These are phyloP conservation scores for Saxicola maurus DNA, from an alignment of 2,797 vertebrate genomes.

Conservation along the genomic window DNA sequence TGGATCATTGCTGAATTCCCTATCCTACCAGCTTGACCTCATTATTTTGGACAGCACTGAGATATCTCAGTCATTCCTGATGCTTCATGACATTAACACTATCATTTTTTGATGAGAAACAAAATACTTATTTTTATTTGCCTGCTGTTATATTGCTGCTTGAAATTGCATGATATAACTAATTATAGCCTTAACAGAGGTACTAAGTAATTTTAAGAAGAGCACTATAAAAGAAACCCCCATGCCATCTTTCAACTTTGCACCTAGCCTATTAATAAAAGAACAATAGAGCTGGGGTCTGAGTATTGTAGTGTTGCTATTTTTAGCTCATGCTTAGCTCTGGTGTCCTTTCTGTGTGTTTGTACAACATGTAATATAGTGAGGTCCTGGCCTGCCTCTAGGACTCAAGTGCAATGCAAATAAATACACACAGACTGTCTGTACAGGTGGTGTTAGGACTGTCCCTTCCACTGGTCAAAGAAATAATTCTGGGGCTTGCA, in stretches of 20 bases:
- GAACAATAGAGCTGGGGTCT: not conserved
- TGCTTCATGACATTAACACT: not conserved
- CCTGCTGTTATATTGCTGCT: not conserved
- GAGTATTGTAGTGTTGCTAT: not conserved
- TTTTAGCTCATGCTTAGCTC: not conserved
- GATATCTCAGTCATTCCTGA: not conserved
- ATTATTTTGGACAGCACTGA: constrained; percentile 1
- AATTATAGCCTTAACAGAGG: not conserved
- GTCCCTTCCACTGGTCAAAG: not conserved
- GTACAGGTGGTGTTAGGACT: not conserved
- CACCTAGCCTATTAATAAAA: not conserved
- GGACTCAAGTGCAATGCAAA: not conserved
- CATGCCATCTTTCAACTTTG: not conserved
- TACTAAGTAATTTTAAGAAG: not conserved
- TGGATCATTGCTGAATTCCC: not conserved
- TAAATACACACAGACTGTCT: not conserved
- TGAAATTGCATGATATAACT: not conserved
- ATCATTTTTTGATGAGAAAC: not conserved
- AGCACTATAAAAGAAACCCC: not conserved
- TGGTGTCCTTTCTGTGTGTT: not conserved
- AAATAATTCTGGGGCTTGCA: not conserved
- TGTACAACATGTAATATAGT: not conserved
- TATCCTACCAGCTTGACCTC: not conserved
- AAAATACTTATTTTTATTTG: constrained; percentile 33
- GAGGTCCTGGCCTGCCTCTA: not conserved